Evolutionary conservation across 2,888 invertebrate species (phyloP).

Genomic region (Leucophora obtusa): DNA sequence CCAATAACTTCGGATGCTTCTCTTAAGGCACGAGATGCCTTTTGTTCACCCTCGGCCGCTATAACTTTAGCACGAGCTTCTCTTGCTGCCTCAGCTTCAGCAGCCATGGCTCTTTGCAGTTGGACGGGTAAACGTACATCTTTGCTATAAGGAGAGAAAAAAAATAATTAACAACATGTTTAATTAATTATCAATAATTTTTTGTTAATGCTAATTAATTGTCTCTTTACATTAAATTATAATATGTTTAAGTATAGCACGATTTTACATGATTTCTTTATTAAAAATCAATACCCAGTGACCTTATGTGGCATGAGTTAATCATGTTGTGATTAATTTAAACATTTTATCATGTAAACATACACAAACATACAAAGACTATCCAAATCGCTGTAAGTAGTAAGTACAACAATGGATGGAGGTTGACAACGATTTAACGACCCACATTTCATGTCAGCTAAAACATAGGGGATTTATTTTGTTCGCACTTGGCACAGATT

Average conservation of each 20-base stretch:
- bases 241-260: no score
- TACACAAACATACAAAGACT: not conserved
- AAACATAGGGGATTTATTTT: constrained; percentile 5
- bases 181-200: not conserved
- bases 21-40: constrained; percentile 93
- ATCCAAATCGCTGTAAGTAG: no score
- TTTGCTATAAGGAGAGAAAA: constrained; percentile 82
- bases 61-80: constrained; percentile 98
- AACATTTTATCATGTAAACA: not conserved
- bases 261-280: not conserved
- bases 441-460: constrained; percentile 31
- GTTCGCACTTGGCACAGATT: constrained; percentile 59
- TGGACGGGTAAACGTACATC: constrained; percentile 95
- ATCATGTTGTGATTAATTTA: constrained; percentile 40
- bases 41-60: constrained; percentile 97
- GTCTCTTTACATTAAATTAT: no score
- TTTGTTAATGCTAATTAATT: no score
- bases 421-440: constrained; percentile 41
- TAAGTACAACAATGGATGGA: no score
- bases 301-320: constrained; percentile 26
- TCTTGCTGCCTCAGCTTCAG: constrained; percentile 95
- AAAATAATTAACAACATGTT: not conserved
- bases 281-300: constrained; percentile 36
- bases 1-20: constrained; percentile 98
- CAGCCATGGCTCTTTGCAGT: constrained; percentile 96